Evolutionary conservation across 2,797 vertebrate genomes (phyloP).

Genomic region (Setipinna tenuifilis): DNA sequence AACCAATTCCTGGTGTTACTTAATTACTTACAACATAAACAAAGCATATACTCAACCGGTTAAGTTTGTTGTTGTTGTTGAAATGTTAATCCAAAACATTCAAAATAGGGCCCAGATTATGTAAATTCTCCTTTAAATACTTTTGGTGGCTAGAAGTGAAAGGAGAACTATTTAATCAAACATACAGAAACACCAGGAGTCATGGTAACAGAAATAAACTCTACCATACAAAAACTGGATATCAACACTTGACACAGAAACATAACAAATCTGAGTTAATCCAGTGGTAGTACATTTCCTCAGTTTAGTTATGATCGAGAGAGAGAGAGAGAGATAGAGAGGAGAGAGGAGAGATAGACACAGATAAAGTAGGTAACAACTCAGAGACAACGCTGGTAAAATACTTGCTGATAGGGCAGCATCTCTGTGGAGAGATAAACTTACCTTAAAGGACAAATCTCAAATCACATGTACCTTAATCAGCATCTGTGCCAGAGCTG

Average conservation of each 20-base stretch:
- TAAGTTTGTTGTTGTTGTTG: too few relatives aligned
- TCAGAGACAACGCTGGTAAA: too few relatives aligned
- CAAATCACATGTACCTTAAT: neutral
- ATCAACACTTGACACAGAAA: neutral
- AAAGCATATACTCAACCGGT: too few relatives aligned
- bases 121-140: neutral
- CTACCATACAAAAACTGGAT: neutral
- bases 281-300: neutral
- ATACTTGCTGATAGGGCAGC: neutral
- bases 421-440: neutral
- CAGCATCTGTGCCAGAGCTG: neutral
- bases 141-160: neutral
- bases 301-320: neutral
- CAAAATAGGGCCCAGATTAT: too few relatives aligned
- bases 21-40: too few relatives aligned
- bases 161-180: slow-evolving; percentile 9
- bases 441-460: neutral
- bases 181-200: neutral
- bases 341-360: too few relatives aligned
- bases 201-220: neutral
- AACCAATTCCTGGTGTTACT: too few relatives aligned
- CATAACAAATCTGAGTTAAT: neutral
- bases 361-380: too few relatives aligned
- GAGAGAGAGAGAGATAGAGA: too few relatives aligned
- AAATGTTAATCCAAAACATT: too few relatives aligned